These are phyloP conservation scores for Cataglyphis hispanica DNA, from an alignment of 1,140 invertebrate genomes.

Conservation along the genomic window DNA sequence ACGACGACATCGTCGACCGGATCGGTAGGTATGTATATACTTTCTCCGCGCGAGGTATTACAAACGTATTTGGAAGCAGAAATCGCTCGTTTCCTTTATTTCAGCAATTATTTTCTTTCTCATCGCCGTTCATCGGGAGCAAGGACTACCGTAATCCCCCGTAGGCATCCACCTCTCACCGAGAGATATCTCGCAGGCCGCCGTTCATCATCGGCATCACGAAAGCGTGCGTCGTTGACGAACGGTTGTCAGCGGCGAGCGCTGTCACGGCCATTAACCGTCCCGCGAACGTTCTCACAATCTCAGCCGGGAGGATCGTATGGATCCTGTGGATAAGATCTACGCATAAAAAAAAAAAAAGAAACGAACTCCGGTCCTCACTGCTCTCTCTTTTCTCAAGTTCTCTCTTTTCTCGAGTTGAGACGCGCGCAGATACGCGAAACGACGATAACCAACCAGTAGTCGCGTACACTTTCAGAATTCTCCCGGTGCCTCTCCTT, in stretches of 20 bases:
- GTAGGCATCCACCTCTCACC: not conserved
- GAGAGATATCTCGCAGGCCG: slow-evolving; percentile 32
- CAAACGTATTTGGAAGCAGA: not conserved
- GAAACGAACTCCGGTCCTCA: slow-evolving; percentile 62
- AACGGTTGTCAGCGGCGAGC: slow-evolving; percentile 41
- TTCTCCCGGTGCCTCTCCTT: slow-evolving; percentile 57
- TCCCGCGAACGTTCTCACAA: slow-evolving; percentile 82
- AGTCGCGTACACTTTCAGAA: slow-evolving; percentile 37
- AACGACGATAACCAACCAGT: slow-evolving; percentile 31
- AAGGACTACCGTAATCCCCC: slow-evolving; percentile 27
- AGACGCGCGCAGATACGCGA: slow-evolving; percentile 57
- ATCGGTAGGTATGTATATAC: not conserved
- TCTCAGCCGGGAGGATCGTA: slow-evolving; percentile 61
- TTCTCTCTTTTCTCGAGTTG: slow-evolving; percentile 72
- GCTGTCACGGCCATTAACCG: slow-evolving; percentile 18
- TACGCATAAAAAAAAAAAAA: slow-evolving; percentile 65
- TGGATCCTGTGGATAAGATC: slow-evolving; percentile 76
- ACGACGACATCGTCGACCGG: slow-evolving; percentile 2
- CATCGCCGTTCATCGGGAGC: slow-evolving; percentile 27
- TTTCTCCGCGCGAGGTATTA: slow-evolving; percentile 31
- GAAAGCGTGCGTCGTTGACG: slow-evolving; percentile 46
- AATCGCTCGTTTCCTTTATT: slow-evolving; percentile 18
- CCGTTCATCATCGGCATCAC: not conserved
- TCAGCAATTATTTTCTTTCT: slow-evolving; percentile 26
- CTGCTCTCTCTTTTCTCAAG: slow-evolving; percentile 76